phyloP scores from a whole-genome alignment of 2,797 vertebrate species.

The Chaetophractus vellerosus region DNA sequence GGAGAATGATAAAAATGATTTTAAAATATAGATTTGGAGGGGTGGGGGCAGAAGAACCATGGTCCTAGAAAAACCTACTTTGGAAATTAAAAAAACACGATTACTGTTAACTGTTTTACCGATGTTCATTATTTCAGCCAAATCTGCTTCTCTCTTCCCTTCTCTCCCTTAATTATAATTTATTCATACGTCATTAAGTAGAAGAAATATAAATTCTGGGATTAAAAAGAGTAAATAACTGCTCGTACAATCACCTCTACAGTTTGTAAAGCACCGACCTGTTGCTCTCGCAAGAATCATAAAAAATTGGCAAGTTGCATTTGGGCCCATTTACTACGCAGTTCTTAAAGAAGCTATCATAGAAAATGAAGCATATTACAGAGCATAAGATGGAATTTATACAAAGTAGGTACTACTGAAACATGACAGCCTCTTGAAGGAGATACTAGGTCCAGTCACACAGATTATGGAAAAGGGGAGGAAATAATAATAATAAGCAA shows the following conservation, averaged over 20 bases:
- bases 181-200: constrained; percentile 69
- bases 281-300: constrained; percentile 76
- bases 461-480: fast-evolving
- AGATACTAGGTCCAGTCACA: neutral
- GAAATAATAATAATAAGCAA: neutral
- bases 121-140: constrained; percentile 48
- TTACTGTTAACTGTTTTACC: constrained; percentile 4
- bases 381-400: constrained; percentile 14
- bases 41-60: neutral
- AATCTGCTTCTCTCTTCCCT: neutral
- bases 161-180: constrained; percentile 8
- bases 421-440: neutral
- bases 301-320: constrained; percentile 66
- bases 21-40: neutral
- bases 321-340: constrained; percentile 67
- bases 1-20: neutral
- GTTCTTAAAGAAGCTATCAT: constrained; percentile 35
- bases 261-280: constrained; percentile 72
- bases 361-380: constrained; percentile 58
- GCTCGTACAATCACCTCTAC: constrained; percentile 67
- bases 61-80: neutral
- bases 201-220: constrained; percentile 77
- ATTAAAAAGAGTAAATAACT: constrained; percentile 79
- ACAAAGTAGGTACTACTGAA: constrained; percentile 30
- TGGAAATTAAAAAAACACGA: constrained; percentile 20